These are phyloP conservation scores for Drosophila incognita DNA, from an alignment of 2,888 invertebrate genomes.

Conservation along the genomic window DNA sequence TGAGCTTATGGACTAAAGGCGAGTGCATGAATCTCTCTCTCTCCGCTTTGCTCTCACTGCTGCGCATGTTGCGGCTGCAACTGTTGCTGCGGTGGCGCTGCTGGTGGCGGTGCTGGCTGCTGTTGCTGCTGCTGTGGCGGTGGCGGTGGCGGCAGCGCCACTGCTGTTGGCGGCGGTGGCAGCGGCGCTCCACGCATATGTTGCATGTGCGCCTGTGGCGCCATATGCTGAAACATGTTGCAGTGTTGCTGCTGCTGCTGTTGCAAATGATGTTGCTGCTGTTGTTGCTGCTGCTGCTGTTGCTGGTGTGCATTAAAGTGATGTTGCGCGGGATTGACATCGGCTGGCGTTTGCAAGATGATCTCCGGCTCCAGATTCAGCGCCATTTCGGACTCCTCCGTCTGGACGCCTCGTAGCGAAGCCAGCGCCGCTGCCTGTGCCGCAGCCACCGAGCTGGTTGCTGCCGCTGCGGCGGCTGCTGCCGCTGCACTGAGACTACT, in stretches of 20 bases:
- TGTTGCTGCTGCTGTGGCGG: slow-evolving; percentile 68
- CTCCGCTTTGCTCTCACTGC: slow-evolving; percentile 36
- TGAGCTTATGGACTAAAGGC: slow-evolving; percentile 71
- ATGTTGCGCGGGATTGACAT: slow-evolving; percentile 75
- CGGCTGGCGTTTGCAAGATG: slow-evolving; percentile 80
- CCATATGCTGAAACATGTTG: slow-evolving; percentile 83
- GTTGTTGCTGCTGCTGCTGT: slow-evolving; percentile 65
- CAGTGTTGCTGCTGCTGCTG: slow-evolving; percentile 79
- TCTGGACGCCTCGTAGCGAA: slow-evolving; percentile 52
- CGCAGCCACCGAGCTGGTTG: slow-evolving; percentile 62
- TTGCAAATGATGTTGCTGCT: slow-evolving; percentile 66
- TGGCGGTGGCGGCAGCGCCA: slow-evolving; percentile 59
- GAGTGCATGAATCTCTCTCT: slow-evolving; percentile 35
- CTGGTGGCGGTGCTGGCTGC: slow-evolving; percentile 52
- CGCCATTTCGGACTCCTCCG: slow-evolving; percentile 77
- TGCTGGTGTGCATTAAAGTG: slow-evolving; percentile 76
- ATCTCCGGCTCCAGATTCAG: slow-evolving; percentile 82
- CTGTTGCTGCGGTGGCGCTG: slow-evolving; percentile 53
- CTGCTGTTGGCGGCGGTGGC: slow-evolving; percentile 70
- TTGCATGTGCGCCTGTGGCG: slow-evolving; percentile 83
- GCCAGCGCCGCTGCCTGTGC: slow-evolving; percentile 70
- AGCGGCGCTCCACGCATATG: slow-evolving; percentile 78
- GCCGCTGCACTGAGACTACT: slow-evolving; percentile 52
- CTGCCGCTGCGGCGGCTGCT: slow-evolving; percentile 43
- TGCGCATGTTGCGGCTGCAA: slow-evolving; percentile 48